These are phyloP conservation scores for Muscina levida DNA, from an alignment of 2,888 invertebrate species.

Conservation along the genomic window DNA sequence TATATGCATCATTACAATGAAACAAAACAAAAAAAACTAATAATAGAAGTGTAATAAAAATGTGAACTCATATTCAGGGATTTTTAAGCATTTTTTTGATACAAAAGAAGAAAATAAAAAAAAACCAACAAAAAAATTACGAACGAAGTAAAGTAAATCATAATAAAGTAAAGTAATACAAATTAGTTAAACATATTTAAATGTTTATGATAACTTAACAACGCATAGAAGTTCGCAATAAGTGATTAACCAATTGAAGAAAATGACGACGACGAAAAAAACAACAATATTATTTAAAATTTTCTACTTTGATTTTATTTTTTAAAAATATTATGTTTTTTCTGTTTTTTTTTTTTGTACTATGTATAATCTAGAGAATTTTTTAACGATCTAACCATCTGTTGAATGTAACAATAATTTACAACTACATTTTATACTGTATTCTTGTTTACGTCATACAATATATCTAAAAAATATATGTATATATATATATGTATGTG, in stretches of 20 bases:
- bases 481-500: too few relatives aligned
- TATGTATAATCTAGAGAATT: conserved; percentile 13
- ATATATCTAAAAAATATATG: not conserved
- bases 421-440: conserved; percentile 14
- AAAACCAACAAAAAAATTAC: conserved; percentile 45
- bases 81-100: conserved; percentile 78
- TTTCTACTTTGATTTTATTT: conserved; percentile 9
- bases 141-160: conserved; percentile 5
- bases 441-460: conserved; percentile 12
- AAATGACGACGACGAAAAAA: conserved; percentile 41
- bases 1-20: not conserved
- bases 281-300: not conserved
- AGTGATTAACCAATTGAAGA: too few relatives aligned
- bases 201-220: conserved; percentile 30
- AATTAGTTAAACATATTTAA: conserved; percentile 35
- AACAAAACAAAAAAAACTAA: not conserved
- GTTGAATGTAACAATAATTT: conserved; percentile 39
- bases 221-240: not conserved
- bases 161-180: conserved; percentile 1
- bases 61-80: conserved; percentile 79
- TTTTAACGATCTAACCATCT: conserved; percentile 30
- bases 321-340: not conserved
- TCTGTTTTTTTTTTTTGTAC: not conserved
- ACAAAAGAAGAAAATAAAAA: conserved; percentile 46
- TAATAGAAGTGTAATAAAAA: conserved; percentile 67